A percentile compares a stretch with the other conserved stretches of the same genome.
These are phyloP conservation scores for Drosophila sucinea DNA, from an alignment of 1,140 invertebrate genomes.

Conservation along the genomic window DNA sequence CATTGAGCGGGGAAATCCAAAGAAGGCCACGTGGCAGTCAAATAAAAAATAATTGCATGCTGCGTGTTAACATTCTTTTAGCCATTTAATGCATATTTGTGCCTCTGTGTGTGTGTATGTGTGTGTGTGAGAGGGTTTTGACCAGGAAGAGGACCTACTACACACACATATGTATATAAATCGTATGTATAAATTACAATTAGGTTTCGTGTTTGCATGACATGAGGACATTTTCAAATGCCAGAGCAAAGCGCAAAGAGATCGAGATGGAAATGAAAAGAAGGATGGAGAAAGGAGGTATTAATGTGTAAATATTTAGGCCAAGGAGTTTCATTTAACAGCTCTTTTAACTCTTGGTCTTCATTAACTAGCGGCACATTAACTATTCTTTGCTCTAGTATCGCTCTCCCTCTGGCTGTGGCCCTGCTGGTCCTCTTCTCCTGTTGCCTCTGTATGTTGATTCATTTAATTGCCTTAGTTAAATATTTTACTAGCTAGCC, in stretches of 20 bases:
- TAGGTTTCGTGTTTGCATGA: slow-evolving; percentile 59
- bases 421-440: too few species aligned
- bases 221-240: slow-evolving; percentile 59
- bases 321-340: slow-evolving; percentile 19
- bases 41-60: slow-evolving; percentile 62
- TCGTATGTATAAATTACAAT: slow-evolving; percentile 34
- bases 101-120: slow-evolving; percentile 16
- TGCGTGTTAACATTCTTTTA: slow-evolving; percentile 71
- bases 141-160: slow-evolving; percentile 13
- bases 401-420: too few species aligned
- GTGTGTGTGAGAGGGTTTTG: not conserved
- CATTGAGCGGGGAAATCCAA: not conserved
- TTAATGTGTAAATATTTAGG: slow-evolving; percentile 10
- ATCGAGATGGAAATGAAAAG: not conserved
- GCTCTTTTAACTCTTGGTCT: not conserved
- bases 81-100: slow-evolving; percentile 53
- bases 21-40: slow-evolving; percentile 32
- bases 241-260: slow-evolving; percentile 37
- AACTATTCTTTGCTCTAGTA: not conserved
- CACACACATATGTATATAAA: slow-evolving; percentile 69
- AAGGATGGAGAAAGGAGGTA: not conserved
- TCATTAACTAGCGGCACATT: slow-evolving; percentile 24
- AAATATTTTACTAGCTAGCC: slow-evolving; percentile 11
- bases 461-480: slow-evolving; percentile 42
- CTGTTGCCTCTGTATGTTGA: not conserved